Conservation (phyloP, 2,888 invertebrate species). For the Notodonta ziczac region DNA sequence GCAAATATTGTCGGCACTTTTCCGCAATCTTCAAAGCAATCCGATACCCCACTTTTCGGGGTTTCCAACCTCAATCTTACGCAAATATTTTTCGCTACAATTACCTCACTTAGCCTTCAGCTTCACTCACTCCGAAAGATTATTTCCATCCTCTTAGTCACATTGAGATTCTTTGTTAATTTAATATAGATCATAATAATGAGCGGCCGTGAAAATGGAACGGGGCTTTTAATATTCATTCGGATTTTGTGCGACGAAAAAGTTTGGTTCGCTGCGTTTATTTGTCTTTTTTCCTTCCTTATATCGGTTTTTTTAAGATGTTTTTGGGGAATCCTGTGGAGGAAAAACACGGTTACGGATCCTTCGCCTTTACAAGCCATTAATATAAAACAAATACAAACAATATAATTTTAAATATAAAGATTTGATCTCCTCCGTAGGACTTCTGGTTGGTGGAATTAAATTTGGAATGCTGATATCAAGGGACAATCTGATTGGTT, state of each 20-base stretch:
- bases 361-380: slow-evolving; percentile 55
- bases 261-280: slow-evolving; percentile 50
- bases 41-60: not conserved
- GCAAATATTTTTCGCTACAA: slow-evolving; percentile 5
- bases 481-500: not conserved
- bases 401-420: slow-evolving; percentile 47
- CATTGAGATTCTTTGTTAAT: slow-evolving; percentile 42
- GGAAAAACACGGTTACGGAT: slow-evolving; percentile 48
- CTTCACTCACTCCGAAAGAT: slow-evolving; percentile 12
- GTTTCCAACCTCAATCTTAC: slow-evolving; percentile 8
- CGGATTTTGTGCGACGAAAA: slow-evolving; percentile 52
- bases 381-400: slow-evolving; percentile 53
- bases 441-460: slow-evolving; percentile 4
- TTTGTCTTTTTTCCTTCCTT: slow-evolving; percentile 62
- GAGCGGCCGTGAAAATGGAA: slow-evolving; percentile 52
- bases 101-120: not conserved
- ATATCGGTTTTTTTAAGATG: slow-evolving; percentile 62
- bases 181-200: slow-evolving; percentile 56
- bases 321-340: slow-evolving; percentile 44
- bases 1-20: not conserved
- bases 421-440: slow-evolving; percentile 14
- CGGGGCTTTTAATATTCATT: slow-evolving; percentile 65
- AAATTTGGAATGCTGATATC: not conserved
- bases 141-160: slow-evolving; percentile 12
- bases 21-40: not conserved